These are phyloP conservation scores for Avahi laniger DNA, from an alignment of 2,797 vertebrate species.

Conservation along the genomic window DNA sequence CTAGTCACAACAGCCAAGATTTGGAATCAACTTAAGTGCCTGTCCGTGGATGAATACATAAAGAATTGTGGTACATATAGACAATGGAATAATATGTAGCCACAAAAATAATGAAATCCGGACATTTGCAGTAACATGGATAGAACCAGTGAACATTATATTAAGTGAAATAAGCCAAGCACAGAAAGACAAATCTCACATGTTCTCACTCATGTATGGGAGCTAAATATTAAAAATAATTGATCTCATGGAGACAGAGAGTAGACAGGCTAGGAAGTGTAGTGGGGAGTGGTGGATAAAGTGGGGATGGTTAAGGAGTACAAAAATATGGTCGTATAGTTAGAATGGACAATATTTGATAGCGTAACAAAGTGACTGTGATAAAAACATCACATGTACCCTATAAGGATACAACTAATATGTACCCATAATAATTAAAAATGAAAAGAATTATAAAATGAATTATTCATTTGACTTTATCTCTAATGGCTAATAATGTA, in stretches of 20 bases:
- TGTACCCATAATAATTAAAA: background rate
- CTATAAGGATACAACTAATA: background rate
- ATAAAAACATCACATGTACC: background rate
- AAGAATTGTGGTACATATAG: background rate
- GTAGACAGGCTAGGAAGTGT: background rate
- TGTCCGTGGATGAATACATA: background rate
- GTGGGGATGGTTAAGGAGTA: background rate
- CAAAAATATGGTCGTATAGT: background rate
- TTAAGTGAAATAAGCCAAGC: background rate
- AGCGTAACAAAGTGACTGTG: background rate
- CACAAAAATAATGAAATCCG: background rate
- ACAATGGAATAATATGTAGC: background rate
- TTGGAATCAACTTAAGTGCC: background rate
- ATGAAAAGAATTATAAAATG: background rate
- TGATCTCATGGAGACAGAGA: background rate
- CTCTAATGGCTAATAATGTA: background rate
- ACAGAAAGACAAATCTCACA: background rate
- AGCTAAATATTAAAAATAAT: background rate
- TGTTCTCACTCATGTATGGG: background rate
- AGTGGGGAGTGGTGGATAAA: background rate
- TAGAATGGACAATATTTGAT: background rate
- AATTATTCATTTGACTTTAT: background rate
- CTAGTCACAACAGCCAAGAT: background rate
- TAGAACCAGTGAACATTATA: background rate
- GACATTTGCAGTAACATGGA: background rate